Evolutionary conservation across 2,888 invertebrate species (phyloP), one percentile per base, ranked within the genome.

Genomic region (Acanthosepion esculentum): DNA sequence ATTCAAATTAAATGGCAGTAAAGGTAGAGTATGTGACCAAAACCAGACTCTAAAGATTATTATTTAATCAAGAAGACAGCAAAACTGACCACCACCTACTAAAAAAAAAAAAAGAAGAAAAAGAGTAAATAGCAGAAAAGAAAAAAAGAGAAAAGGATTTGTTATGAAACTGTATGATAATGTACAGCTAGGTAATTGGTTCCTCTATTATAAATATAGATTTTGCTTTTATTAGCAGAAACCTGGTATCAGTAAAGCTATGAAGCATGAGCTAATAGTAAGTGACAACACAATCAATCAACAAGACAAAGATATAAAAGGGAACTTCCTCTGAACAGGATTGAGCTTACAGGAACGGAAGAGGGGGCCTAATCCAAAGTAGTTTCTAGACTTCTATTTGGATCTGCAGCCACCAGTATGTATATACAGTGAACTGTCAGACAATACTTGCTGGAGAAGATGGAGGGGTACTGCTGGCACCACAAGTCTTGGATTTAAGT

Each of bases 311-410:
- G 59, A 59, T 59, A 59, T 59, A 59, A 59, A 55, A 23, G 59
- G 20, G 23, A 23, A 59, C 23, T 23, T 59, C 26, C 59, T 59
- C 23, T 23, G 23, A 59, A 59, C 59, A 23, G 20, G 59, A 59
- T 26, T 59, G 20, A 59, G 59, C 59, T 20, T 59, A 10, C 5
- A 91, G n/a, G 15, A 41, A 33, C 23, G 33, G 15, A 92, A 50
- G 92, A 92, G 78, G n/a, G 10, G n/a, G n/a, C 78, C 78, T 78
- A 78, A 78, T 78, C 78, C 78, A 78, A n/a, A 78, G 78, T 33
- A 78, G 78, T 78, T 78, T 78, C n/a, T 23, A 78, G n/a, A 78
- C n/a, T 78, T 59, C 20, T 59, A 7, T 59, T 78, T 33, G 78
- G 78, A 78, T 78, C 78, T 33, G 26, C 59, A 23, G 59, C 23